Conservation (phyloP, 1,140 invertebrate species). For the Nautilus pompilius region DNA sequence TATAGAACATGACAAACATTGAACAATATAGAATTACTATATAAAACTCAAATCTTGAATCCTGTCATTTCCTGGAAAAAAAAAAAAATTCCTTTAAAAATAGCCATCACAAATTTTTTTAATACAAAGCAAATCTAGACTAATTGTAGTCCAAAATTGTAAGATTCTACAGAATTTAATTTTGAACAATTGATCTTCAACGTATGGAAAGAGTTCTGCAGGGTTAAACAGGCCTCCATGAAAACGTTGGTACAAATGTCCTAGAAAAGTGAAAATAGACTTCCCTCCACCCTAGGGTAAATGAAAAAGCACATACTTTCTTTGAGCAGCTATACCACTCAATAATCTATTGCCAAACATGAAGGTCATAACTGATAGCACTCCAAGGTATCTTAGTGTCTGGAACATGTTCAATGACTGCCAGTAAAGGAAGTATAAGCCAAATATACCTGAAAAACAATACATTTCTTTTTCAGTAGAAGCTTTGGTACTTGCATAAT, state of each 20-base stretch:
- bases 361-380: conserved; percentile 82
- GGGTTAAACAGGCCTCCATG: conserved; percentile 4
- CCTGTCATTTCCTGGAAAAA: too few relatives aligned
- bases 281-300: too few relatives aligned
- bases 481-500: too few relatives aligned
- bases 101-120: too few relatives aligned
- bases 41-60: too few relatives aligned
- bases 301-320: conserved; percentile 12
- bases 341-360: conserved; percentile 88
- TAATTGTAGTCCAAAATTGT: too few relatives aligned
- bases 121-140: neutral
- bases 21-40: too few relatives aligned
- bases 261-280: neutral
- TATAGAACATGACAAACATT: too few relatives aligned
- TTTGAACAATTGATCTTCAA: too few relatives aligned
- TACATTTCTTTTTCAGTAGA: too few relatives aligned
- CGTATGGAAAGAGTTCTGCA: conserved; percentile 4
- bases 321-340: conserved; percentile 65
- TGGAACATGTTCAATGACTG: conserved; percentile 91
- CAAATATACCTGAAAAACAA: conserved; percentile 71
- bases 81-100: too few relatives aligned
- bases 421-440: conserved; percentile 88
- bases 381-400: conserved; percentile 84
- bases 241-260: neutral
- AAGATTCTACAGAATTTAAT: too few relatives aligned